Conservation (phyloP, 2,888 invertebrate genomes). For the Isoperla grammatica region DNA sequence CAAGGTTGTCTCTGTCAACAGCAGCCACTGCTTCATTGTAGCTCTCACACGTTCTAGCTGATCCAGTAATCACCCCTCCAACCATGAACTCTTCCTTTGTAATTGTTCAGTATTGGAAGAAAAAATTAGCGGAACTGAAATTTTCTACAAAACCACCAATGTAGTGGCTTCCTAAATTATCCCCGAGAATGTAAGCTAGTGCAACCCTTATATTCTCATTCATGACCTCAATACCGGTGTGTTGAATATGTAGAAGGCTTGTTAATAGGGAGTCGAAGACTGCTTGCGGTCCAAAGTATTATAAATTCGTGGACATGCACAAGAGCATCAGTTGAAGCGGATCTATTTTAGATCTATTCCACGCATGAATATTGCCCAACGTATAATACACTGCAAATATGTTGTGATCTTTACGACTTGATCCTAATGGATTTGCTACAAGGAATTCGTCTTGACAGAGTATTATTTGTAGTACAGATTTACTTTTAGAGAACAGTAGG, state of each 20-base stretch:
- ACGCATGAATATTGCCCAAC: too few species aligned
- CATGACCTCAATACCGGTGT: background rate
- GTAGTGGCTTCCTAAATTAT: too few species aligned
- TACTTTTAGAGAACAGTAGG: conserved; percentile 2
- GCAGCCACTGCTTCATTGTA: too few species aligned
- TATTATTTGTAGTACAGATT: background rate
- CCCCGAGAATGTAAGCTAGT: conserved; percentile 5
- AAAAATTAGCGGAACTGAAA: conserved; percentile 7
- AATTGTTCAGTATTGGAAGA: conserved; percentile 16
- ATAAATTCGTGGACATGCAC: too few species aligned
- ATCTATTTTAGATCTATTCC: too few species aligned
- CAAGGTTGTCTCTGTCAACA: too few species aligned
- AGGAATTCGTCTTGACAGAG: conserved; percentile 7
- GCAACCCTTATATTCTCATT: background rate
- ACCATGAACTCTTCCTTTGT: background rate
- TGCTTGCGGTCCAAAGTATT: too few species aligned
- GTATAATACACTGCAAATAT: conserved; percentile 13
- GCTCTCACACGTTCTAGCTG: background rate
- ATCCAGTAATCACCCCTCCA: background rate
- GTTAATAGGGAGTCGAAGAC: too few species aligned
- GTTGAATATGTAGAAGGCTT: too few species aligned
- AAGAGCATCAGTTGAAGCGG: background rate
- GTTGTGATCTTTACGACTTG: background rate
- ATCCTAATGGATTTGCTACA: background rate
- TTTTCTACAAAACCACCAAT: conserved; percentile 15